These are phyloP conservation scores for Hapalemur alaotrensis DNA, from an alignment of 2,797 vertebrate genomes.

Conservation along the genomic window DNA sequence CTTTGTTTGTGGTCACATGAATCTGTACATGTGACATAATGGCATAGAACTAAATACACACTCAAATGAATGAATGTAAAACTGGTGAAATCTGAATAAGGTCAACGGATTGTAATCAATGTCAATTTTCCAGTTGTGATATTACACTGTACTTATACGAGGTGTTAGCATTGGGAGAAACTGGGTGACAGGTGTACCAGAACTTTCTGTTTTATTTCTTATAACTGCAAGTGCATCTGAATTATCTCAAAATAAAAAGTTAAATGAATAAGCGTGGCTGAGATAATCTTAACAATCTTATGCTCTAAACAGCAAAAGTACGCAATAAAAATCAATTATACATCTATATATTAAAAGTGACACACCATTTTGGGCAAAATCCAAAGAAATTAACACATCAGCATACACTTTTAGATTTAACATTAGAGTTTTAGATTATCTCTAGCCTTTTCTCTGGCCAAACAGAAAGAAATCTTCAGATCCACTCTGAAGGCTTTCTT, in stretches of 20 bases:
- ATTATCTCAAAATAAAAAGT: background rate
- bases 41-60: background rate
- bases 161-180: background rate
- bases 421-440: slow-evolving; percentile 21
- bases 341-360: background rate
- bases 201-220: background rate
- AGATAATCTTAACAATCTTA: background rate
- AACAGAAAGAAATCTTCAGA: slow-evolving; percentile 41
- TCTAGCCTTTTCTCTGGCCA: slow-evolving; percentile 45
- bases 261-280: background rate
- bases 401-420: background rate
- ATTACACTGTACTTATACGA: background rate
- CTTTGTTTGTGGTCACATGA: background rate
- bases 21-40: background rate
- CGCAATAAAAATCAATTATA: slow-evolving; percentile 13
- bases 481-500: background rate
- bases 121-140: background rate
- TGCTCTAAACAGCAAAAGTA: background rate
- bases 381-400: slow-evolving; percentile 20
- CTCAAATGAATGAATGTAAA: background rate
- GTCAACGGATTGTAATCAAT: background rate
- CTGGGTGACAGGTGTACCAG: background rate
- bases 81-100: background rate
- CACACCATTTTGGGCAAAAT: background rate
- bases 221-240: background rate